These are phyloP conservation scores for Cyanoliseus patagonus DNA, from an alignment of 2,113 vertebrate species.

Conservation along the genomic window DNA sequence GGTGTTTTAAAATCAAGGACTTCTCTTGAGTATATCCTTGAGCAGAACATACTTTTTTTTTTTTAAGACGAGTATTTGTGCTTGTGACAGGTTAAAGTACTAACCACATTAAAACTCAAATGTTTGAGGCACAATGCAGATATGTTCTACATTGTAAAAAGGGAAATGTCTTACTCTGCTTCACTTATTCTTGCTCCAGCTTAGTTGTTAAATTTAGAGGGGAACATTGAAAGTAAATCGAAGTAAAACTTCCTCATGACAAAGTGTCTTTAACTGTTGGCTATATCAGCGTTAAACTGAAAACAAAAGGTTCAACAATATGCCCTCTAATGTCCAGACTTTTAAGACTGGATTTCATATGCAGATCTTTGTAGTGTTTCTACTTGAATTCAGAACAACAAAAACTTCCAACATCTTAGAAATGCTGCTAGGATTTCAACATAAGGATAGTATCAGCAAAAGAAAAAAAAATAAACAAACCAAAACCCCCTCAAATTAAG, in stretches of 20 bases:
- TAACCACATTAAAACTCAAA: slow-evolving; percentile 69
- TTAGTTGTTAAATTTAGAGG: slow-evolving; percentile 4
- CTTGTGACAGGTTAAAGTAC: slow-evolving; percentile 71
- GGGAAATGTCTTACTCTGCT: slow-evolving; percentile 9
- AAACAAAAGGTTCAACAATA: background rate
- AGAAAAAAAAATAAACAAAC: background rate
- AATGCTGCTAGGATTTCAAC: background rate
- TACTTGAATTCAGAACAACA: background rate
- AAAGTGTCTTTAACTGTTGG: background rate
- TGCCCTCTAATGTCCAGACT: background rate
- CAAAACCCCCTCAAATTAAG: background rate
- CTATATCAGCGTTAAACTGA: background rate
- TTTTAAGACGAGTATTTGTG: slow-evolving; percentile 62
- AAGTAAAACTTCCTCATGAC: background rate
- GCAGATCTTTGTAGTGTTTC: background rate
- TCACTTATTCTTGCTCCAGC: slow-evolving; percentile 30
- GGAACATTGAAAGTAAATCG: slow-evolving; percentile 6
- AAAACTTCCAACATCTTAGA: background rate
- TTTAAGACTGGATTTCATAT: background rate
- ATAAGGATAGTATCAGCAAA: background rate
- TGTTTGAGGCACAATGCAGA: slow-evolving; percentile 75
- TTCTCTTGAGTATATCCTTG: slow-evolving; percentile 64
- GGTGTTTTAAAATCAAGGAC: slow-evolving; percentile 40
- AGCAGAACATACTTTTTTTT: slow-evolving; percentile 16
- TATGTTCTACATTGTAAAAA: slow-evolving; percentile 25